Percentiles rank a stretch among this genome's conserved stretches.
phyloP scores from a whole-genome alignment of 2,888 invertebrate genomes.

The Pharmacophagus antenor region DNA sequence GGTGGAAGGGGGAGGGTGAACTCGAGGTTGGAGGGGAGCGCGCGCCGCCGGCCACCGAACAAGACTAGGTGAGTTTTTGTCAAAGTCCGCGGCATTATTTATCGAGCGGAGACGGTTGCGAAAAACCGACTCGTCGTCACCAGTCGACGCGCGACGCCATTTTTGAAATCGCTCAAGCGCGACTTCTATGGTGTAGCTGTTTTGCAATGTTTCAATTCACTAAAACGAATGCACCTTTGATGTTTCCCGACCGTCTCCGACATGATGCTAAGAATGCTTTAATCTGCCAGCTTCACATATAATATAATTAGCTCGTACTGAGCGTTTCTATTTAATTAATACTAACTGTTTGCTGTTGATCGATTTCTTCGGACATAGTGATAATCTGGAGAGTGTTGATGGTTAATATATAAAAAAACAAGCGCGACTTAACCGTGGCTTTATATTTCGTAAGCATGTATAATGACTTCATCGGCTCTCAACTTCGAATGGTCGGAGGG shows the following conservation, averaged over 20 bases:
- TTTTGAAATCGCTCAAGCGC: slow-evolving; percentile 71
- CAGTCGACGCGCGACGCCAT: slow-evolving; percentile 67
- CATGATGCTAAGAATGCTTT: slow-evolving; percentile 32
- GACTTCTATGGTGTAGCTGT: slow-evolving; percentile 64
- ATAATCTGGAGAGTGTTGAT: slow-evolving; percentile 36
- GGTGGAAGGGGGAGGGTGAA: slow-evolving; percentile 41
- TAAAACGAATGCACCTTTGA: slow-evolving; percentile 53
- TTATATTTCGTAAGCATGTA: slow-evolving; percentile 58
- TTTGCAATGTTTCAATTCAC: slow-evolving; percentile 78
- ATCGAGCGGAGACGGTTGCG: slow-evolving; percentile 80
- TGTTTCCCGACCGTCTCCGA: slow-evolving; percentile 68
- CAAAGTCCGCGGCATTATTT: slow-evolving; percentile 80
- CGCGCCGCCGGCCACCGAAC: slow-evolving; percentile 76
- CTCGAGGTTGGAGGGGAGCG: slow-evolving; percentile 50
- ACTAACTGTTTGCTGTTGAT: slow-evolving; percentile 1
- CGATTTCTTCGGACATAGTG: slow-evolving; percentile 13
- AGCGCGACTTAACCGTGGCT: slow-evolving; percentile 36
- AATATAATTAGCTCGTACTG: slow-evolving; percentile 9
- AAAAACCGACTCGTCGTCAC: slow-evolving; percentile 76
- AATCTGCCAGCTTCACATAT: slow-evolving; percentile 3
- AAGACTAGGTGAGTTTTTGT: slow-evolving; percentile 80
- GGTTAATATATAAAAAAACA: slow-evolving; percentile 37
- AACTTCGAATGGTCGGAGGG: slow-evolving; percentile 44
- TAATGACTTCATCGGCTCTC: slow-evolving; percentile 64
- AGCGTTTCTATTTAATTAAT: slow-evolving; percentile 6